Percentiles rank a stretch among this genome's conserved stretches.
phyloP scores from a whole-genome alignment of 2,888 invertebrate genomes.

The Esperia sulphurella region DNA sequence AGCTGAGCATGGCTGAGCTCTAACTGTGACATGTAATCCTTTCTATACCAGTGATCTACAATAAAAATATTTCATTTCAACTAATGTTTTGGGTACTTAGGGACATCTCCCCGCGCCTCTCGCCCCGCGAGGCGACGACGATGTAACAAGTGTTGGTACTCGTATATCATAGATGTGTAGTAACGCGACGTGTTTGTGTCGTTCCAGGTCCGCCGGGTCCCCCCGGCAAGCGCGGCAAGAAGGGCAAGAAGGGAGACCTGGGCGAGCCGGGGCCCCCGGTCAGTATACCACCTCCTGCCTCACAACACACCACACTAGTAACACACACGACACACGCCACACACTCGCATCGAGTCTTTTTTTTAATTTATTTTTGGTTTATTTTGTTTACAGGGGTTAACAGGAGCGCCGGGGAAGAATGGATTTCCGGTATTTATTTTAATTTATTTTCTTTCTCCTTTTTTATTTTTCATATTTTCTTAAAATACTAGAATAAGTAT shows the following conservation, averaged over 20 bases:
- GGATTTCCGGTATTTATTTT: slow-evolving; percentile 89
- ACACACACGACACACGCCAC: neutral
- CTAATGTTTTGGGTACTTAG: too few species aligned
- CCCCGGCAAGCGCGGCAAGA: slow-evolving; percentile 92
- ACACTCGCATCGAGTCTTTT: neutral
- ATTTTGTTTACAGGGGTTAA: slow-evolving; percentile 82
- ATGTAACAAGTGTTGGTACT: too few species aligned
- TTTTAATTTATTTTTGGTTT: slow-evolving; percentile 30
- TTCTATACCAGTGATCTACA: too few species aligned
- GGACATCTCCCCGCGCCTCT: too few species aligned
- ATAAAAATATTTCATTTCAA: too few species aligned
- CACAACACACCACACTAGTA: neutral
- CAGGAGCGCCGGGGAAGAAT: slow-evolving; percentile 91
- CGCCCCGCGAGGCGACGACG: too few species aligned
- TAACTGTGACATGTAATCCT: too few species aligned
- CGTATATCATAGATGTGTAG: too few species aligned
- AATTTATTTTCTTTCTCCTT: slow-evolving; percentile 30
- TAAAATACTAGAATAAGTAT: slow-evolving; percentile 12
- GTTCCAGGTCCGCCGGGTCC: slow-evolving; percentile 88
- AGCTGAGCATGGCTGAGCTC: too few species aligned
- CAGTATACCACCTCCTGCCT: too few species aligned
- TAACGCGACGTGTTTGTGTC: neutral
- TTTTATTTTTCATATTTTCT: slow-evolving; percentile 41
- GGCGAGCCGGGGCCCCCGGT: slow-evolving; percentile 91
- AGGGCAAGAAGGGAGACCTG: slow-evolving; percentile 92